Evolutionary conservation across 2,888 invertebrate genomes (phyloP).

Genomic region (Plagodis dolabraria): DNA sequence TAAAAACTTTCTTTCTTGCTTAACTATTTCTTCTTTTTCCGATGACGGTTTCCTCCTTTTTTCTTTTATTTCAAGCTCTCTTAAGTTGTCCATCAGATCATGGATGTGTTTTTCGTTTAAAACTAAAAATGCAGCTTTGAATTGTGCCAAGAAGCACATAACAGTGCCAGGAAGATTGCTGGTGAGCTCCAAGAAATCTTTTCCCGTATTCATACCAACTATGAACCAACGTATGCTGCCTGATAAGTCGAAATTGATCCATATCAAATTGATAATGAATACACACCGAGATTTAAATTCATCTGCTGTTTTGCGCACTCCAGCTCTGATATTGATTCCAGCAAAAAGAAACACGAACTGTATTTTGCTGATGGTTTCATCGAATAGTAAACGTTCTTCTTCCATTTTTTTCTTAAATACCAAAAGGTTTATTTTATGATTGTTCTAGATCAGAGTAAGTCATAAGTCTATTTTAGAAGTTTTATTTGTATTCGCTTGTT

Average conservation of each 20-base stretch:
- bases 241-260: slow-evolving; percentile 46
- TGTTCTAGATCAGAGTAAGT: too few relatives aligned
- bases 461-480: too few relatives aligned
- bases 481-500: too few relatives aligned
- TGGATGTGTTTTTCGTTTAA: slow-evolving; percentile 40
- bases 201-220: slow-evolving; percentile 43
- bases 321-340: slow-evolving; percentile 49
- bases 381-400: slow-evolving; percentile 34
- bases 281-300: slow-evolving; percentile 37
- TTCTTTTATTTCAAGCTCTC: slow-evolving; percentile 45
- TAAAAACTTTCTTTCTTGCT: slow-evolving; percentile 48
- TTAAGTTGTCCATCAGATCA: slow-evolving; percentile 44
- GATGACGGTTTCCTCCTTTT: slow-evolving; percentile 12
- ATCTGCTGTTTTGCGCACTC: slow-evolving; percentile 31
- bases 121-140: slow-evolving; percentile 45
- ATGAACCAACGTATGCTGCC: slow-evolving; percentile 53
- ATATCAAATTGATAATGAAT: slow-evolving; percentile 51
- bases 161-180: slow-evolving; percentile 55
- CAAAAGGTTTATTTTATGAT: background rate
- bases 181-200: slow-evolving; percentile 50
- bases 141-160: slow-evolving; percentile 39
- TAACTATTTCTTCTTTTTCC: slow-evolving; percentile 44
- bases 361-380: slow-evolving; percentile 48
- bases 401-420: slow-evolving; percentile 11
- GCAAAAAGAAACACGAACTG: slow-evolving; percentile 40